Conservation (phyloP, 2,113 vertebrate species). For the Anseranas semipalmata region DNA sequence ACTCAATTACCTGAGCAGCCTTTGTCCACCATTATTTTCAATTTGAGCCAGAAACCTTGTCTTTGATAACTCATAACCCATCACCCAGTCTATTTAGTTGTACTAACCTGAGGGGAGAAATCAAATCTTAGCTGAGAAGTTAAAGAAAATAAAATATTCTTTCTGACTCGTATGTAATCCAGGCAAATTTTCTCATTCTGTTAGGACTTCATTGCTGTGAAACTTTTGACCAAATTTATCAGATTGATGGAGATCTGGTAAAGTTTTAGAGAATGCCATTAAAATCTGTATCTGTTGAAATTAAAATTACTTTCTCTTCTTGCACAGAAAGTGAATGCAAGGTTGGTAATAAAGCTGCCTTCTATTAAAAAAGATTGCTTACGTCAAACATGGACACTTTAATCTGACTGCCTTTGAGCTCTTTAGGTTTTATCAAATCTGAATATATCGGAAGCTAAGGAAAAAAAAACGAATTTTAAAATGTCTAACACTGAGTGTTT, state of each 20-base stretch:
- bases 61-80: constrained; percentile 16
- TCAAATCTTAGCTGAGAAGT: constrained; percentile 12
- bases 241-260: constrained; percentile 29
- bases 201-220: not conserved
- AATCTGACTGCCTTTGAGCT: constrained; percentile 45
- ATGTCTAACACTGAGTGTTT: not conserved
- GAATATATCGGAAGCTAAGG: constrained; percentile 1
- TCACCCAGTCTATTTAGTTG: constrained; percentile 23
- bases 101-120: constrained; percentile 27
- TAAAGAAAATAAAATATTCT: constrained; percentile 6
- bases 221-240: constrained; percentile 50
- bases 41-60: constrained; percentile 1
- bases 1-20: constrained; percentile 36
- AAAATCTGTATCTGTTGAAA: constrained; percentile 37
- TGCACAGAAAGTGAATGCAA: constrained; percentile 7
- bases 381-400: constrained; percentile 27
- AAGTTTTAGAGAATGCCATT: constrained; percentile 35
- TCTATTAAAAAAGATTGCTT: constrained; percentile 38
- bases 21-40: constrained; percentile 51
- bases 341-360: constrained; percentile 36
- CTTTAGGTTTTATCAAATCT: constrained; percentile 45
- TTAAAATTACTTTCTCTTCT: constrained; percentile 47
- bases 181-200: not conserved
- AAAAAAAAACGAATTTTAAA: not conserved
- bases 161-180: not conserved